Base-by-base conservation (phyloP, 1,140 invertebrate genomes). In the Drosophila littoralis region DNA sequence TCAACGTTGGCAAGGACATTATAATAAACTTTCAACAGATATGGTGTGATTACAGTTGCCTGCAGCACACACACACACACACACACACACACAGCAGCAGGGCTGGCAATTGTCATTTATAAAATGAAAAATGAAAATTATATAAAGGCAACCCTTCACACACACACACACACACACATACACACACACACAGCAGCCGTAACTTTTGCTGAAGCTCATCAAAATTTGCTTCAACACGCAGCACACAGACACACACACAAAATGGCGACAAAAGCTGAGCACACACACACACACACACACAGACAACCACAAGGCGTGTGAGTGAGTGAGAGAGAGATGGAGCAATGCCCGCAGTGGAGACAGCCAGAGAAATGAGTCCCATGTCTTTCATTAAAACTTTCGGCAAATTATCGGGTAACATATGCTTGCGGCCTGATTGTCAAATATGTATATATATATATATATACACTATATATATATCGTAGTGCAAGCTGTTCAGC, bases 351-450 rank as follows among this genome's bases (percentile, higher is more conserved):
- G 36, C 57, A 59, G 71, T 64, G 67, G 67, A 75, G 59, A 65
- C 59, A 60, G 48, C 50, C 77, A 76, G 83, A 88, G 86, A 90
- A 91, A 91, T 91, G 90, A 90, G 81, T 91, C 90, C 90, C 90
- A 91, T 90, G 90, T 86, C 90, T 91, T 91, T 91, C 90, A 91
- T 91, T 91, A 91, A 91, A 91, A 91, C 90, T 91, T 91, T 91
- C 90, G 90, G 90, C 90, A 91, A 91, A 91, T 91, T 91, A 91
- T 91, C 90, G 90, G 90, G 90, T 91, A 91, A 91, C 90, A 91
- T 91, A 91, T 91, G 90, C 86, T 91, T 88, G 90, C 77, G 83
- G 89, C 88, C 83, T 84, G 84, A 90, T 89, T 89, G 80, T 90
- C 84, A 89, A 81, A 74, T 69, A 77, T 15, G 12, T 48, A 57